A percentile compares a stretch with the other conserved stretches of the same genome.
phyloP scores from a whole-genome alignment of 2,888 invertebrate genomes.

The Agrotis ipsilon region DNA sequence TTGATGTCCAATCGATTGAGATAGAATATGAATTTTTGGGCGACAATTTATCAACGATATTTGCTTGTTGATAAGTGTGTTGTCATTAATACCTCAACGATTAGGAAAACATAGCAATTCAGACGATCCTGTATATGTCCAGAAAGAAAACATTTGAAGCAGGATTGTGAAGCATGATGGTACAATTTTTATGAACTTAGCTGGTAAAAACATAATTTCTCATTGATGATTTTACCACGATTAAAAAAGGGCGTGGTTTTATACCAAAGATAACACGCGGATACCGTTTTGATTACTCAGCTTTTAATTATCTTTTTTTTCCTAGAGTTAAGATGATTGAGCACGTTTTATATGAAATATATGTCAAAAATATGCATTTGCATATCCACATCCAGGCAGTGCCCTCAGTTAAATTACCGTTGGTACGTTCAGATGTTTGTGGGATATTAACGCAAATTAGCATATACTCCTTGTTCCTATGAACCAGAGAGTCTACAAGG shows the following conservation, averaged over 20 bases:
- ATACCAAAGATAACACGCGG: background rate
- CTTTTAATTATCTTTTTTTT: background rate
- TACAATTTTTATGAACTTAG: background rate
- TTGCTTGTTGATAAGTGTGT: background rate
- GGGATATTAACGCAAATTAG: constrained; percentile 75
- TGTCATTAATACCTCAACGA: background rate
- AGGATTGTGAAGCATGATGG: background rate
- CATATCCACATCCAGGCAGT: constrained; percentile 84
- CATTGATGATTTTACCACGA: no score
- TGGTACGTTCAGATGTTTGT: constrained; percentile 86
- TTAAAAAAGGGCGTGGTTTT: background rate
- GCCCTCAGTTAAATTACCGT: constrained; percentile 72
- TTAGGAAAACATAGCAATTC: background rate
- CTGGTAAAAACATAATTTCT: background rate
- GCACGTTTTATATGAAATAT: background rate
- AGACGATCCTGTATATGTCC: no score
- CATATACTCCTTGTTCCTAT: constrained; percentile 73
- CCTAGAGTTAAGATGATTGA: background rate
- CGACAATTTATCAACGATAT: no score
- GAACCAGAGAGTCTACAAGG: constrained; percentile 72
- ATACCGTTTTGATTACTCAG: background rate
- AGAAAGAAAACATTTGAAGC: background rate
- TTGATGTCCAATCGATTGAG: no score
- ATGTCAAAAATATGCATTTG: background rate
- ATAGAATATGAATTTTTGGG: no score